Evolutionary conservation across 1,140 invertebrate genomes (phyloP), one percentile per base, ranked within the genome.

Genomic region (Anoplophora glabripennis): DNA sequence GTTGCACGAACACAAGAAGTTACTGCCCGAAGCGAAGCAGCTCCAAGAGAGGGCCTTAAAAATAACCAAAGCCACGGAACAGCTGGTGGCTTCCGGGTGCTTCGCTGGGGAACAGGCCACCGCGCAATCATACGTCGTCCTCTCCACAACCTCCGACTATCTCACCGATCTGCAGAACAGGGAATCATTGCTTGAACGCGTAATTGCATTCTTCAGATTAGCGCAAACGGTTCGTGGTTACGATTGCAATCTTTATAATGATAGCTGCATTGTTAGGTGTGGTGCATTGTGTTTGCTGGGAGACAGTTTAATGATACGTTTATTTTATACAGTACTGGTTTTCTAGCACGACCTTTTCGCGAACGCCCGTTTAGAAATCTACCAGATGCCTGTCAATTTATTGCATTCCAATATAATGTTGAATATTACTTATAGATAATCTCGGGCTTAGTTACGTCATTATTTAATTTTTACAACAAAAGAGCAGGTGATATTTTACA

Each of bases 51-150:
- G 81, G 65, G 85, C 87, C 4, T 75, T 93, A 18, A 88, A 86
- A 72, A 86, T 92, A 63, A 85, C 90, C 1, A 84, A 87, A 70
- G 88, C 86, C 21, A 91, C 89, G 11, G 89, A 93, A 72, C 85
- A 87, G 69, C 79, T 93, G 15, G 81, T 86, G 17, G 81, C 82
- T 28, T 81, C 83, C 0, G 86, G 86, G 12, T 85, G 86, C 65
- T 86, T 86, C 67, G 84, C 85, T 12, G 84, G 84, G 1, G 83
- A 89, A 61, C 84, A 91, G 69, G 87, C 88, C 1, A 85, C 85
- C 17, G 78, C 82, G 53, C 80, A 88, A 63, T 84, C 90, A 12
- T 91, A 90, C 67, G 78, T 78, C 33, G 81, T 92, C 41, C 80
- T 93, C n/a, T 84, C 84, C 53, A 77, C 81, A 12, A 87, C 86